Conservation (phyloP, 2,113 vertebrate species). For the Pholis gunnellus region DNA sequence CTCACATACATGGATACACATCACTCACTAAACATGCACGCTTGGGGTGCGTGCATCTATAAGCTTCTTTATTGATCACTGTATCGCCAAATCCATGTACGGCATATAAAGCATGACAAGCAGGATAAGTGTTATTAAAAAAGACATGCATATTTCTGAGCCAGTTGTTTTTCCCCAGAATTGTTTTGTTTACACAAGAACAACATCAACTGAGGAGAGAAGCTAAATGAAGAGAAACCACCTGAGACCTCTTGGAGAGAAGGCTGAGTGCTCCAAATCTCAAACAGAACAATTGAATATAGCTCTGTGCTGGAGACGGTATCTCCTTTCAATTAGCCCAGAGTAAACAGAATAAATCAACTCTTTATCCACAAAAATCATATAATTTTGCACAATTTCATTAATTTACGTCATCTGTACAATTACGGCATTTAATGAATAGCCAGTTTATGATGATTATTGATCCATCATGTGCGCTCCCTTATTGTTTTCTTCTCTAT, state of each 20-base stretch:
- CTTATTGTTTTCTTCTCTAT: background rate
- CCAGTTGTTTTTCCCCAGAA: slow-evolving; percentile 30
- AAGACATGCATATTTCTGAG: slow-evolving; percentile 40
- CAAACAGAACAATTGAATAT: slow-evolving; percentile 67
- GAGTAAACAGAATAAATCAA: slow-evolving; percentile 66
- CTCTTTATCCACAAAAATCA: slow-evolving; percentile 57
- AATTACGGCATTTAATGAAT: slow-evolving; percentile 51
- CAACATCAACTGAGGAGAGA: slow-evolving; percentile 55
- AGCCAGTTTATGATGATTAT: slow-evolving; percentile 39
- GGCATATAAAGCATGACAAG: slow-evolving; percentile 32
- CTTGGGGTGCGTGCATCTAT: background rate
- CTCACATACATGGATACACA: slow-evolving; percentile 12
- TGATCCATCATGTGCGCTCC: slow-evolving; percentile 10
- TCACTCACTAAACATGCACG: slow-evolving; percentile 4
- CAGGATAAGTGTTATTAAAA: slow-evolving; percentile 40
- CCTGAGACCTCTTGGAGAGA: slow-evolving; percentile 70
- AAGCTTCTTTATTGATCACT: slow-evolving; percentile 41
- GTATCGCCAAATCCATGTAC: slow-evolving; percentile 14
- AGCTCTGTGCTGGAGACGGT: slow-evolving; percentile 48
- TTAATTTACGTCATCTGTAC: slow-evolving; percentile 31
- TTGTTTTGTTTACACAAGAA: slow-evolving; percentile 71
- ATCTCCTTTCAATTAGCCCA: slow-evolving; percentile 70
- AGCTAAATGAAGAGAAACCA: slow-evolving; percentile 67
- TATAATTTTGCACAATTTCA: slow-evolving; percentile 43
- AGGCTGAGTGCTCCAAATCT: slow-evolving; percentile 69